phyloP scores from a whole-genome alignment of 2,888 invertebrate genomes.

The Sisyra terminalis region DNA sequence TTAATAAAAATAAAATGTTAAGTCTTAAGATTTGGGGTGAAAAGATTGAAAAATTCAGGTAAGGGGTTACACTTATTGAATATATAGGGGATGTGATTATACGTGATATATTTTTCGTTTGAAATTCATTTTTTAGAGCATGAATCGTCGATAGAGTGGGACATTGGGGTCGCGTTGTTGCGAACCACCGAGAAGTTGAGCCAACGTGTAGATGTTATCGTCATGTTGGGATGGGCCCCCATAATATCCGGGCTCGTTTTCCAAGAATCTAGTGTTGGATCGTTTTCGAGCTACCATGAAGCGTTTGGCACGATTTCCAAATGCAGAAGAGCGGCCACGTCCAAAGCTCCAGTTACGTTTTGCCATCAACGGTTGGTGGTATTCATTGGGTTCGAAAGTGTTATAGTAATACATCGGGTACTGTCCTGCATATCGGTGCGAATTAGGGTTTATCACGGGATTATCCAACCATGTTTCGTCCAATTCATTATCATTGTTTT shows the following conservation, averaged over 20 bases:
- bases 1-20: not conserved
- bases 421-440: conserved; percentile 26
- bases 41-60: not conserved
- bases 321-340: conserved; percentile 16
- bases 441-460: conserved; percentile 31
- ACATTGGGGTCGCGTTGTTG: conserved; percentile 34
- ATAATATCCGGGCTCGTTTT: conserved; percentile 23
- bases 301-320: conserved; percentile 28
- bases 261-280: conserved; percentile 20
- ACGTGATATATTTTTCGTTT: not conserved
- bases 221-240: conserved; percentile 22
- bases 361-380: conserved; percentile 16
- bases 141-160: conserved; percentile 41
- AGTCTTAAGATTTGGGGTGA: too few species aligned
- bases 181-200: conserved; percentile 34
- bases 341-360: conserved; percentile 15
- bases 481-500: conserved; percentile 32
- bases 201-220: conserved; percentile 32
- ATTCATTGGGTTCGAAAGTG: conserved; percentile 15
- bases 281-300: conserved; percentile 44
- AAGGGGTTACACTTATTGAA: conserved; percentile 4
- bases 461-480: conserved; percentile 40
- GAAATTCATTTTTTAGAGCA: conserved; percentile 29
- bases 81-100: conserved; percentile 9
- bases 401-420: conserved; percentile 15